These are phyloP conservation scores for Coregonus ussuriensis DNA, from an alignment of 2,797 vertebrate species.

Conservation along the genomic window DNA sequence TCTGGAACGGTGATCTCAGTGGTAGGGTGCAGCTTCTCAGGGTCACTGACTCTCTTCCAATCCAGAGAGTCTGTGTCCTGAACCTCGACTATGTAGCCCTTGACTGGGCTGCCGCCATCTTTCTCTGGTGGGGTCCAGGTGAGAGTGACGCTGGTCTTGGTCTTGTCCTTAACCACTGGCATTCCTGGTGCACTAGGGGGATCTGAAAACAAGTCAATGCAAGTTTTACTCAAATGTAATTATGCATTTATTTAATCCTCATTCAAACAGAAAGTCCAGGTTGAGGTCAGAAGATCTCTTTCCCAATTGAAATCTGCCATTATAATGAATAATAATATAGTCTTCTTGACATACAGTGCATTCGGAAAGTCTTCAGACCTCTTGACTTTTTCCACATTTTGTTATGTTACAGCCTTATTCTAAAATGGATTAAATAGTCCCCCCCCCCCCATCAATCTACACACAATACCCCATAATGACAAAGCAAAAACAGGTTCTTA, in stretches of 20 bases:
- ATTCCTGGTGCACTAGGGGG: slow-evolving; percentile 83
- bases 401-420: too few relatives aligned
- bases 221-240: not conserved
- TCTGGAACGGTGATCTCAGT: slow-evolving; percentile 88
- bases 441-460: too few relatives aligned
- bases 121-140: slow-evolving; percentile 89
- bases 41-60: slow-evolving; percentile 90
- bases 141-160: slow-evolving; percentile 87
- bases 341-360: too few relatives aligned
- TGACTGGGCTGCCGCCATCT: slow-evolving; percentile 92
- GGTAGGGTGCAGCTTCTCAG: slow-evolving; percentile 88
- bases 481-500: too few relatives aligned
- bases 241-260: too few relatives aligned
- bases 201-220: slow-evolving; percentile 65
- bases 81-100: slow-evolving; percentile 95
- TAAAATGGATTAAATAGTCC: too few relatives aligned
- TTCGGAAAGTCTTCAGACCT: too few relatives aligned
- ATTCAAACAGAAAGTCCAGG: not conserved
- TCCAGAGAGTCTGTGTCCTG: slow-evolving; percentile 91
- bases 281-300: too few relatives aligned
- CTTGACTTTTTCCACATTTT: too few relatives aligned
- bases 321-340: too few relatives aligned
- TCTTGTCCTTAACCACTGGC: slow-evolving; percentile 91
- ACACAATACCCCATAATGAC: too few relatives aligned
- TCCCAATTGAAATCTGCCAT: too few relatives aligned